Conservation (phyloP, 2,113 vertebrate genomes). For the Sinosuthora webbiana region DNA sequence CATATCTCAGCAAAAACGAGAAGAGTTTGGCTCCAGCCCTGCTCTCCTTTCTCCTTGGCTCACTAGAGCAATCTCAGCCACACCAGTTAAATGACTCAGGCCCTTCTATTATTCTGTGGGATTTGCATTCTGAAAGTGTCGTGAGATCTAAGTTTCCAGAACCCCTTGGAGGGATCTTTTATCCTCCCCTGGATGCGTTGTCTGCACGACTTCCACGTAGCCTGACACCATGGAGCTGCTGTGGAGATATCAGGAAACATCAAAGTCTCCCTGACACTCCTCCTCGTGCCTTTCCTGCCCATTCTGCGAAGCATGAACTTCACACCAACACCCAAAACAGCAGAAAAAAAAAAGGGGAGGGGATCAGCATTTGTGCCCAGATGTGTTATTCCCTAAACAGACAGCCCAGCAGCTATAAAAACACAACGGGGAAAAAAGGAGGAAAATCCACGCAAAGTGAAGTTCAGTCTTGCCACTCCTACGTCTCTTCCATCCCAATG, state of each 20-base stretch:
- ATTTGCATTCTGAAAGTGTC: neutral
- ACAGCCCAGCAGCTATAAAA: neutral
- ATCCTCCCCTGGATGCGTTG: accelerated
- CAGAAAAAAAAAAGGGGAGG: neutral
- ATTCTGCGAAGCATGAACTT: neutral
- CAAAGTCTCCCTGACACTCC: neutral
- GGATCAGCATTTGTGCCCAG: neutral
- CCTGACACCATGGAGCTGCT: neutral
- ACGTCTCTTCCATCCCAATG: neutral
- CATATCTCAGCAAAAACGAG: constrained; percentile 24
- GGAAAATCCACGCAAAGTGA: neutral
- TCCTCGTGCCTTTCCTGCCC: neutral
- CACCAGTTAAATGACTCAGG: neutral
- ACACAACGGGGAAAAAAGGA: neutral
- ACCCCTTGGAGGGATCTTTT: neutral
- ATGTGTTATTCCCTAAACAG: neutral
- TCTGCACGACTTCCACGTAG: accelerated
- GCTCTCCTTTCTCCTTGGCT: neutral
- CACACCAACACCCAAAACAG: neutral
- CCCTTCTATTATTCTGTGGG: neutral
- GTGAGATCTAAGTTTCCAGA: neutral
- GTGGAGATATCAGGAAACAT: accelerated
- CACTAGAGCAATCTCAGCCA: neutral
- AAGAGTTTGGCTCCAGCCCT: neutral
- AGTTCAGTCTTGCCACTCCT: neutral